These are phyloP conservation scores for Glaucopsyche alexis DNA, from an alignment of 2,888 invertebrate genomes.

Conservation along the genomic window DNA sequence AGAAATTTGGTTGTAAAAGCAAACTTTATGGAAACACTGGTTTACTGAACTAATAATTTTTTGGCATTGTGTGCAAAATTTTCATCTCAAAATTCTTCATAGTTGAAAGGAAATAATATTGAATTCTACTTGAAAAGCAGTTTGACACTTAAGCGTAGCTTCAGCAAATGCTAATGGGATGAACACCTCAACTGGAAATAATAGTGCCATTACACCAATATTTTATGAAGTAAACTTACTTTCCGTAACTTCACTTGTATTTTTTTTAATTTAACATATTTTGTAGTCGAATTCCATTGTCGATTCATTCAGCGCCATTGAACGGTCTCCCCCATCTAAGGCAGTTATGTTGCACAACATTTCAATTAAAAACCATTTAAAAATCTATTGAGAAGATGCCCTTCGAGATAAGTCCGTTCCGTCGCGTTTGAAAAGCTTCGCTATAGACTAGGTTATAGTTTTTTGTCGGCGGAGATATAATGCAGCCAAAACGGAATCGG, in stretches of 20 bases:
- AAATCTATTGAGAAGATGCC: conserved; percentile 52
- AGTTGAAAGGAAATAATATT: neutral
- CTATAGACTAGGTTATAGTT: conserved; percentile 45
- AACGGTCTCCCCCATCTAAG: conserved; percentile 30
- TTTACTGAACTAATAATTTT: neutral
- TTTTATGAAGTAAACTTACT: neutral
- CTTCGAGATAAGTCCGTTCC: conserved; percentile 51
- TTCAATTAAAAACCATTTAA: conserved; percentile 51
- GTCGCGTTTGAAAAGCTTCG: conserved; percentile 28
- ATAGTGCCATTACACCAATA: neutral
- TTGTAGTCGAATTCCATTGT: neutral
- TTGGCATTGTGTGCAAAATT: neutral
- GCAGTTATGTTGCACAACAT: conserved; percentile 47
- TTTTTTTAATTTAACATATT: neutral
- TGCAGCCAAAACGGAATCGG: conserved; percentile 59
- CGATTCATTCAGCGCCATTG: neutral
- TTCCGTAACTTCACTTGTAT: neutral
- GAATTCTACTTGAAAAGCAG: neutral
- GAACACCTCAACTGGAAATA: neutral
- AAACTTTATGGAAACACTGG: neutral
- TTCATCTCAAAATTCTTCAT: neutral
- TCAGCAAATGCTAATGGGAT: neutral
- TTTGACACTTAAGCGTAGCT: neutral
- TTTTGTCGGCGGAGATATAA: conserved; percentile 49
- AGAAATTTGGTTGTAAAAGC: neutral